These are phyloP conservation scores for human (Homo sapiens) DNA, from an alignment of 2,113 vertebrate species.

Conservation along the genomic window DNA sequence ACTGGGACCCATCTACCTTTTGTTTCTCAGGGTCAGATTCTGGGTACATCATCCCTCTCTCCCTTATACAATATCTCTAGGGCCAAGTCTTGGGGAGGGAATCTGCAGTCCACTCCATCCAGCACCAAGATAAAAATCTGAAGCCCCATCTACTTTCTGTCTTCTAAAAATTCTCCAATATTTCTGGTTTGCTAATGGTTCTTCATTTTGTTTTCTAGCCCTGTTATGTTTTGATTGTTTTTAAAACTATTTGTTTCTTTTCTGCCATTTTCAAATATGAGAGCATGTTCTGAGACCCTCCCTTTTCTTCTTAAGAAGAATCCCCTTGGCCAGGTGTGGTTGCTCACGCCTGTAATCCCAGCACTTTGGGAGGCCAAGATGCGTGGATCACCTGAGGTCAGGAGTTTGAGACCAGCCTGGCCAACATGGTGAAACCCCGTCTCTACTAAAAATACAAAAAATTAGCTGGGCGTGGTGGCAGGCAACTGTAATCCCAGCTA, in stretches of 20 bases:
- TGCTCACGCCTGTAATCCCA: no score
- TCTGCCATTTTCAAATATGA: background rate
- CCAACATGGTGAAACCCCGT: no score
- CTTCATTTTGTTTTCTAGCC: background rate
- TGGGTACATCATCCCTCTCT: background rate
- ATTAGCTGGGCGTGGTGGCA: no score
- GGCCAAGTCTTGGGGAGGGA: background rate
- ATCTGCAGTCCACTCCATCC: background rate
- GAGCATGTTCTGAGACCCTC: background rate
- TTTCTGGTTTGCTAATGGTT: background rate
- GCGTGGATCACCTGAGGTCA: no score
- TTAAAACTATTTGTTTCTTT: background rate
- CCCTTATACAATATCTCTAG: background rate
- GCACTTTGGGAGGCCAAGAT: no score
- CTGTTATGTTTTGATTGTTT: background rate
- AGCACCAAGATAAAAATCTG: background rate
- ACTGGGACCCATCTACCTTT: background rate
- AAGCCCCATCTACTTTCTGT: background rate
- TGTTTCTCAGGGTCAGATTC: background rate
- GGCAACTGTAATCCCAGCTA: no score
- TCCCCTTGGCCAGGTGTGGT: no score
- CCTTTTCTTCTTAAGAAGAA: background rate
- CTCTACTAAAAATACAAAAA: no score
- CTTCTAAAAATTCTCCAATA: background rate
- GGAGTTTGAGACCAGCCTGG: no score